Evolutionary conservation across 2,113 vertebrate genomes (phyloP).

Genomic region (Oncorhynchus tshawytscha): DNA sequence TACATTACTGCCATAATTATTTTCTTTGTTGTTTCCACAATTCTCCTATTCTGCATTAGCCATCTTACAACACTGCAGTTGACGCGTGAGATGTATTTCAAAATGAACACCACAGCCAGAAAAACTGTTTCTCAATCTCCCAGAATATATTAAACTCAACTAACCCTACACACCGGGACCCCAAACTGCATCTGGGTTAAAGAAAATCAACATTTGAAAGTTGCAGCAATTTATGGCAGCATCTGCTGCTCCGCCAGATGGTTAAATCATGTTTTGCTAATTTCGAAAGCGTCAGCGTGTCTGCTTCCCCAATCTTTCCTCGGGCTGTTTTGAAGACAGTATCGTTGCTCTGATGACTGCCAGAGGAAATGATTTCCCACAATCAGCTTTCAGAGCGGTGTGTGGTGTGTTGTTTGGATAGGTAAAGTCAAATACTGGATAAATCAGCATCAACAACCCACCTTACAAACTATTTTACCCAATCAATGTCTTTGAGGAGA

Average conservation of each 20-base stretch:
- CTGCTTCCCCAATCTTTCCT: constrained; percentile 6
- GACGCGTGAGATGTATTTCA: too few relatives aligned
- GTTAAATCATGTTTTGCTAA: constrained; percentile 24
- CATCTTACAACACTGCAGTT: too few relatives aligned
- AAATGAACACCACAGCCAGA: too few relatives aligned
- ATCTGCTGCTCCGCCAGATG: constrained; percentile 38
- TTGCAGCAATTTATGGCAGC: constrained; percentile 20
- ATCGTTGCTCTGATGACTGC: neutral
- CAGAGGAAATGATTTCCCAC: constrained; percentile 8
- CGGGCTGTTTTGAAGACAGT: constrained; percentile 21
- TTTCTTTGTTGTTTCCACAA: too few relatives aligned
- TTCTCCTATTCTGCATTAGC: too few relatives aligned
- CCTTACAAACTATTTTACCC: constrained; percentile 5
- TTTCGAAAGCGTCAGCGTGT: neutral
- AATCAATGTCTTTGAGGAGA: neutral
- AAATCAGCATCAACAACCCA: neutral
- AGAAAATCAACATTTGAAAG: constrained; percentile 30
- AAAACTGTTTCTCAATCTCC: neutral
- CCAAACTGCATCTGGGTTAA: constrained; percentile 18
- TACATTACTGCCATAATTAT: too few relatives aligned
- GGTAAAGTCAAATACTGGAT: neutral
- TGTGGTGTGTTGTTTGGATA: neutral
- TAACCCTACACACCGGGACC: neutral
- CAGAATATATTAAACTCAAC: neutral
- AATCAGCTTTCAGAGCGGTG: constrained; percentile 9